Base-by-base conservation (phyloP, 2,888 invertebrate species). In the Synanthedon myopaeformis region DNA sequence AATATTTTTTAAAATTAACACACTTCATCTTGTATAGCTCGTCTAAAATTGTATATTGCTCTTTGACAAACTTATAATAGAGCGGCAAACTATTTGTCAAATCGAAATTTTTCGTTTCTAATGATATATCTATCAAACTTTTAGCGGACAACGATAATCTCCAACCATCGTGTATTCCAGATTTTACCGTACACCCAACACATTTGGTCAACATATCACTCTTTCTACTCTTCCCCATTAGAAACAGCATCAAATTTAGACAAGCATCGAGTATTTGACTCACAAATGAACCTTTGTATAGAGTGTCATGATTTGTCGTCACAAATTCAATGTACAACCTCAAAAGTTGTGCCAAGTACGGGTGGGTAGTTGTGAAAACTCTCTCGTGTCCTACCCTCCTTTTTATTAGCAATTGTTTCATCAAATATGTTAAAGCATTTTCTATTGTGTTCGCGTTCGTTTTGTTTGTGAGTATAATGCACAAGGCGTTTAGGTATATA, bases 141-240 rank as follows among this genome's bases (percentile, higher is more conserved):
- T 79, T 84, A 0, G 70, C 53, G 1, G 74, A 42, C 45, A 84
- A 80, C 0, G 79, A 74, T 0, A 86, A 59, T 0, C 85, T 62
- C 6, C 86, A 57, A 0, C 76, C 68, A 14, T 87, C 87, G 14
- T 87, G 87, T 0, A 78, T 52, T 0, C 82, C 79, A 0, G 73
- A 61, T 62, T 73, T 78, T 0, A 74, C 62, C 2, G 52, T 60
- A 56, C 86, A 87, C 28, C 72, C 74, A 0, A 83, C 83, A 56
- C 87, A 86, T 70, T 82, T 85, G 0, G 76, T 50, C 0, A 80
- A 45, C 28, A 83, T 84, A 0, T 70, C 60, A 0, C 72, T 67
- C 0, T 60, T 57, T 53, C 64, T 65, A 0, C 79, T 48, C 49
- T 74, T 74, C 1, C 58, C 60, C 54, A 76, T 64, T 12, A 85